Evolutionary conservation across 2,888 invertebrate genomes (phyloP).

Genomic region (Gerosis bhagava): DNA sequence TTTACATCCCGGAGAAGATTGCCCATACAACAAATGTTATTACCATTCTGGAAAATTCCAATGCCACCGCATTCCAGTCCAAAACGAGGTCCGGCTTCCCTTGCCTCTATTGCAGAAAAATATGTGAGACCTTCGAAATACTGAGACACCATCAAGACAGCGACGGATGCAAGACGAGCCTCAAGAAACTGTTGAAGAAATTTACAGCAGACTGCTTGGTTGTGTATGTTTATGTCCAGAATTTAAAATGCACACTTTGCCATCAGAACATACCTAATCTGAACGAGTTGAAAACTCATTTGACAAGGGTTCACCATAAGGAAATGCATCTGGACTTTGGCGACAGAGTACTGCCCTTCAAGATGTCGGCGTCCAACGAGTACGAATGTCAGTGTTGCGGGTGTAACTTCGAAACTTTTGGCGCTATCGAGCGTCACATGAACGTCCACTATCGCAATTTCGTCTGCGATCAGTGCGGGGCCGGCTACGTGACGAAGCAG

Average conservation of each 20-base stretch:
- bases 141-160: slow-evolving; percentile 44
- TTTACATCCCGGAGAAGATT: slow-evolving; percentile 52
- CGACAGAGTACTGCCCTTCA: slow-evolving; percentile 61
- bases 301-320: slow-evolving; percentile 52
- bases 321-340: slow-evolving; percentile 48
- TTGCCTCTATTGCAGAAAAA: slow-evolving; percentile 58
- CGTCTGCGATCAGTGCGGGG: slow-evolving; percentile 60
- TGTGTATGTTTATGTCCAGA: slow-evolving; percentile 56
- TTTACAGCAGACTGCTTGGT: slow-evolving; percentile 53
- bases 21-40: slow-evolving; percentile 51
- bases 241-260: slow-evolving; percentile 55
- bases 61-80: slow-evolving; percentile 57
- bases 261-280: slow-evolving; percentile 39
- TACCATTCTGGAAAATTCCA: slow-evolving; percentile 52
- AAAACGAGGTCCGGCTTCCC: slow-evolving; percentile 56
- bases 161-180: slow-evolving; percentile 43
- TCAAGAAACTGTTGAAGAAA: slow-evolving; percentile 44
- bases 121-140: slow-evolving; percentile 47
- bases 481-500: slow-evolving; percentile 59
- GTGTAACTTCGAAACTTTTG: slow-evolving; percentile 60
- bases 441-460: slow-evolving; percentile 64
- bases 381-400: slow-evolving; percentile 59
- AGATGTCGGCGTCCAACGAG: slow-evolving; percentile 42
- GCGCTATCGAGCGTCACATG: slow-evolving; percentile 65
- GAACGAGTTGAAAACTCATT: slow-evolving; percentile 52